These are phyloP conservation scores for Pinctada fucata DNA, from an alignment of 2,888 invertebrate species.

Conservation along the genomic window DNA sequence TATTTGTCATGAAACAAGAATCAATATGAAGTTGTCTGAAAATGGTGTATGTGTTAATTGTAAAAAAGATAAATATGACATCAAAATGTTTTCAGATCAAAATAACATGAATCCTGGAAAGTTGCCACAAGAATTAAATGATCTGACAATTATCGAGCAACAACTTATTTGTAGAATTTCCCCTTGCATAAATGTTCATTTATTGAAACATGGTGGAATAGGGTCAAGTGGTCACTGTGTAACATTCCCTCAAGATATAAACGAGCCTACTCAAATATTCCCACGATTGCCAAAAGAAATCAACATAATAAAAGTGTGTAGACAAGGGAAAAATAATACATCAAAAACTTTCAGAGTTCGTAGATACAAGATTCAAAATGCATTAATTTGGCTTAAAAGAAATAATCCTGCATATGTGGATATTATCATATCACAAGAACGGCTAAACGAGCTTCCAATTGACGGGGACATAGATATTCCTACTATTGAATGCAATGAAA, in stretches of 20 bases:
- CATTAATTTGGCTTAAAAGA: constrained; percentile 37
- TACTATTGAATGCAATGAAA: constrained; percentile 26
- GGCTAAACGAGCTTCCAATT: constrained; percentile 33
- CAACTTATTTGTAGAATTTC: constrained; percentile 42
- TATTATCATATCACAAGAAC: constrained; percentile 32
- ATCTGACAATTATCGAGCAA: constrained; percentile 41
- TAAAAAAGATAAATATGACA: constrained; percentile 20
- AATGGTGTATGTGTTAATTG: constrained; percentile 21
- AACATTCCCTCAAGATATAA: constrained; percentile 40
- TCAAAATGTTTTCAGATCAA: constrained; percentile 39
- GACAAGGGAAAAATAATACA: constrained; percentile 40
- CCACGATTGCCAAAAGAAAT: constrained; percentile 42
- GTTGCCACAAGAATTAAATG: constrained; percentile 31
- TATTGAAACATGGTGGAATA: constrained; percentile 43
- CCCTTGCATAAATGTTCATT: constrained; percentile 40
- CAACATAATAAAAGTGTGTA: constrained; percentile 39
- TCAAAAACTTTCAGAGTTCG: constrained; percentile 40
- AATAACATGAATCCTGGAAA: constrained; percentile 44
- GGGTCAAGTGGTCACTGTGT: constrained; percentile 44
- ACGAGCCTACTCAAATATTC: constrained; percentile 39
- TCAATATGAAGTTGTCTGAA: constrained; percentile 21
- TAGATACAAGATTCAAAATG: constrained; percentile 37
- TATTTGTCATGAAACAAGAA: constrained; percentile 30
- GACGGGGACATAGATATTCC: constrained; percentile 27
- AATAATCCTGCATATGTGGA: constrained; percentile 42